Evolutionary conservation across 2,113 vertebrate species (phyloP).

Genomic region (Sitta europaea): DNA sequence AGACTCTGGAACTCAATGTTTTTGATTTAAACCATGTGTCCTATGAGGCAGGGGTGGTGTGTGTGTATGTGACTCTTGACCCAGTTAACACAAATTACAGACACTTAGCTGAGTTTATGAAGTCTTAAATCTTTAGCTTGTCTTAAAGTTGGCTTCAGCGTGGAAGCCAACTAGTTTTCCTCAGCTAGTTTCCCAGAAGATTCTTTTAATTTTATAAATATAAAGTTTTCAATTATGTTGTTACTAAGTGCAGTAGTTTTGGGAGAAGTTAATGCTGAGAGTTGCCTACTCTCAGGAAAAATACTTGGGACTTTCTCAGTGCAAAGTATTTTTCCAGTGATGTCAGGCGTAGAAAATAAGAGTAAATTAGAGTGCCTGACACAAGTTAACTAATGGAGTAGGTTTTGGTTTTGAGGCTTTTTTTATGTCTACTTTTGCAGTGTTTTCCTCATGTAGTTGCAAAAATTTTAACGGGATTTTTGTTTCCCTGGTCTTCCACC

Average conservation of each 20-base stretch:
- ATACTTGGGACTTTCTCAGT: neutral
- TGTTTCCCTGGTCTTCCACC: neutral
- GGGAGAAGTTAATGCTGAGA: neutral
- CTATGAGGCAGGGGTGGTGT: neutral
- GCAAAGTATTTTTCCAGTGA: neutral
- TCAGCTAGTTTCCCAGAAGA: neutral
- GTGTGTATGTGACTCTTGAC: neutral
- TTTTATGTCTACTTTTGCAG: neutral
- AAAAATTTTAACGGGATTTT: neutral
- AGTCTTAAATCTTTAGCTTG: neutral
- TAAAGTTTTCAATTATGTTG: neutral
- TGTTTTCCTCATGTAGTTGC: neutral
- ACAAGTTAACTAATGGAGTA: neutral
- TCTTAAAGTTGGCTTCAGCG: neutral
- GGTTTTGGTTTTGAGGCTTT: neutral
- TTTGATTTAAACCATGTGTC: conserved; percentile 12
- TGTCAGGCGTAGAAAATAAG: neutral
- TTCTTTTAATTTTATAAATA: neutral
- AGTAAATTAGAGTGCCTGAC: neutral
- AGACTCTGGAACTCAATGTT: neutral
- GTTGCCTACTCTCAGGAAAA: neutral
- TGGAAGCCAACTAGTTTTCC: too few relatives aligned
- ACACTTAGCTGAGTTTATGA: neutral
- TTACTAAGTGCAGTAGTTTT: neutral
- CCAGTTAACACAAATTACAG: neutral